A percentile compares a stretch with the other conserved stretches of the same genome.
These are phyloP conservation scores for Aporophyla lueneburgensis DNA, from an alignment of 2,888 invertebrate genomes.

Conservation along the genomic window DNA sequence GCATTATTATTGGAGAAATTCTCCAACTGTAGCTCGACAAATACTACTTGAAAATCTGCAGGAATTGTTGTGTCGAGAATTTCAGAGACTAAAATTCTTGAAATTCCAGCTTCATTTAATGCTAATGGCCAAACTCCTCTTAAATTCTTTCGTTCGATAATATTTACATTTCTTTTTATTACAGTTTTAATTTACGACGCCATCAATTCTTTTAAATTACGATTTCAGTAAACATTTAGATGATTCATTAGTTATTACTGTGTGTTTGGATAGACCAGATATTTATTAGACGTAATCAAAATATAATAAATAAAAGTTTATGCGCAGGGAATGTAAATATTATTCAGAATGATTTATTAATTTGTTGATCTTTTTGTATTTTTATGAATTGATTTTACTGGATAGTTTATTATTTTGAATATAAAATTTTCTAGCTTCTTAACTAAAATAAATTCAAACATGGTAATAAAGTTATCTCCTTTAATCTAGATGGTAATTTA, in stretches of 20 bases:
- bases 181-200: slow-evolving; percentile 42
- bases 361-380: slow-evolving; percentile 2
- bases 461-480: slow-evolving; percentile 5
- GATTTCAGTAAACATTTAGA: slow-evolving; percentile 34
- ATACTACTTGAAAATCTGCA: slow-evolving; percentile 13
- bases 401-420: slow-evolving; percentile 9
- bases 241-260: slow-evolving; percentile 48
- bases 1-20: slow-evolving; percentile 26
- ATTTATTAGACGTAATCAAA: slow-evolving; percentile 25
- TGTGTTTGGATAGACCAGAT: slow-evolving; percentile 28
- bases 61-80: slow-evolving; percentile 17
- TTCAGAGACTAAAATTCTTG: not conserved
- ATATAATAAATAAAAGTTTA: slow-evolving; percentile 23
- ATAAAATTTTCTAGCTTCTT: not conserved
- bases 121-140: slow-evolving; percentile 4
- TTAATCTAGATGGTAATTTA: not conserved
- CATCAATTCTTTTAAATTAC: slow-evolving; percentile 56
- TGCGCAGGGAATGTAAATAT: slow-evolving; percentile 28
- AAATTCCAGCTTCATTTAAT: not conserved
- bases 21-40: slow-evolving; percentile 7
- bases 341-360: slow-evolving; percentile 22
- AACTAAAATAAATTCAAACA: not conserved
- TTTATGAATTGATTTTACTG: slow-evolving; percentile 11
- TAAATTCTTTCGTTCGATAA: slow-evolving; percentile 32
- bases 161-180: slow-evolving; percentile 43